Evolutionary conservation across 2,113 vertebrate genomes (phyloP).

Genomic region (Andinoacara biseriatus): DNA sequence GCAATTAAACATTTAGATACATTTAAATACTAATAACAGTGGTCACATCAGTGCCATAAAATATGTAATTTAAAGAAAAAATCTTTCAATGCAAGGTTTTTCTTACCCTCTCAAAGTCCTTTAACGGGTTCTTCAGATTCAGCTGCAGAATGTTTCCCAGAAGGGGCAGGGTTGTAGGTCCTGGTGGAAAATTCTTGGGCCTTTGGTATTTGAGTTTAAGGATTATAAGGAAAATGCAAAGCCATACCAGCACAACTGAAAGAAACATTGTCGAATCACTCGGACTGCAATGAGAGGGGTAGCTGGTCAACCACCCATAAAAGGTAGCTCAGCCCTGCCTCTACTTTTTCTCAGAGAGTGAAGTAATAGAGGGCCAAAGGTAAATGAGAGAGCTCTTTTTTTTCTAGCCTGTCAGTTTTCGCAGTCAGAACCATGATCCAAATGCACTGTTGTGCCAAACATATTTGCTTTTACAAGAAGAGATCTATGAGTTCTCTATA

Average conservation of each 20-base stretch:
- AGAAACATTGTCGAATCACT: conserved; percentile 55
- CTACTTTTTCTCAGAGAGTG: background rate
- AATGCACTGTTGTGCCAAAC: too few species aligned
- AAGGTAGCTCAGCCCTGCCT: background rate
- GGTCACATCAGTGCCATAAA: background rate
- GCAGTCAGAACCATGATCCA: too few species aligned
- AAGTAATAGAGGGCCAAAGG: background rate
- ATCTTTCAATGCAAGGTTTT: background rate
- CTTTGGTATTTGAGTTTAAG: conserved; percentile 55
- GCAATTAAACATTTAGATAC: background rate
- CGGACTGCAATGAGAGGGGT: background rate
- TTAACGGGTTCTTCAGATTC: conserved; percentile 65
- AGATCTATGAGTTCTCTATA: too few species aligned
- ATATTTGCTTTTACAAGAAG: too few species aligned
- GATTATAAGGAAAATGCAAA: conserved; percentile 57
- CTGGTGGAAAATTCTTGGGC: conserved; percentile 78
- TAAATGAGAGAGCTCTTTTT: background rate
- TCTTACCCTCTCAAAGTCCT: conserved; percentile 75
- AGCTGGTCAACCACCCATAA: too few species aligned
- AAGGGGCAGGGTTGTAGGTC: conserved; percentile 69
- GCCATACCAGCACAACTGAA: conserved; percentile 60
- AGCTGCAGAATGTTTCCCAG: conserved; percentile 75
- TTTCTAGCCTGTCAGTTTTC: background rate
- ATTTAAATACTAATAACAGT: background rate
- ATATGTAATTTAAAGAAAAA: background rate